These are phyloP conservation scores for Crambe crambe DNA, from an alignment of 37 sponge, comb jelly and placozoan species.

Conservation along the genomic window DNA sequence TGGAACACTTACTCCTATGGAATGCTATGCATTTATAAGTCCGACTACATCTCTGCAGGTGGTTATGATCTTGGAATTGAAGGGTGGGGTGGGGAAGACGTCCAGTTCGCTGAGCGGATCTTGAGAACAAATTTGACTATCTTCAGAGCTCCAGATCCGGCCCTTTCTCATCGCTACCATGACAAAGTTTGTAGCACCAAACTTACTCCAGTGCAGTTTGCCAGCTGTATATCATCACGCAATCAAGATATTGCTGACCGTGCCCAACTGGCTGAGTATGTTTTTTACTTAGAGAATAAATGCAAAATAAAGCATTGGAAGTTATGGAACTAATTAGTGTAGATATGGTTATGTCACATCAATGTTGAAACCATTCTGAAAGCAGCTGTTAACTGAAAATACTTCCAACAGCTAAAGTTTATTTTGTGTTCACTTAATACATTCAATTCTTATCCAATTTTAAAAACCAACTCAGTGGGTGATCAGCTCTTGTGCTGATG, in stretches of 20 bases:
- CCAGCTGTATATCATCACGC: constrained; percentile 43
- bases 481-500: too few relatives aligned
- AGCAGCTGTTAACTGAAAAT: too few relatives aligned
- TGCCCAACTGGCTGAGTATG: constrained; percentile 48
- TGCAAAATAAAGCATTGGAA: background rate
- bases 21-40: constrained; percentile 76
- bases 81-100: constrained; percentile 82
- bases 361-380: too few relatives aligned
- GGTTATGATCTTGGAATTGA: constrained; percentile 53
- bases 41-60: constrained; percentile 55
- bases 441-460: too few relatives aligned
- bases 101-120: constrained; percentile 36
- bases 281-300: constrained; percentile 22
- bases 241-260: constrained; percentile 52
- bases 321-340: background rate
- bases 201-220: constrained; percentile 18
- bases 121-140: constrained; percentile 38
- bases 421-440: too few relatives aligned
- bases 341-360: too few relatives aligned
- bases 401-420: too few relatives aligned
- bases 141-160: constrained; percentile 55
- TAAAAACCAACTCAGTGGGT: too few relatives aligned
- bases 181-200: constrained; percentile 34
- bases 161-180: constrained; percentile 64
- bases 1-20: constrained; percentile 72